Base-by-base conservation (phyloP, 2,888 invertebrate genomes). In the Prosapia bicincta region DNA sequence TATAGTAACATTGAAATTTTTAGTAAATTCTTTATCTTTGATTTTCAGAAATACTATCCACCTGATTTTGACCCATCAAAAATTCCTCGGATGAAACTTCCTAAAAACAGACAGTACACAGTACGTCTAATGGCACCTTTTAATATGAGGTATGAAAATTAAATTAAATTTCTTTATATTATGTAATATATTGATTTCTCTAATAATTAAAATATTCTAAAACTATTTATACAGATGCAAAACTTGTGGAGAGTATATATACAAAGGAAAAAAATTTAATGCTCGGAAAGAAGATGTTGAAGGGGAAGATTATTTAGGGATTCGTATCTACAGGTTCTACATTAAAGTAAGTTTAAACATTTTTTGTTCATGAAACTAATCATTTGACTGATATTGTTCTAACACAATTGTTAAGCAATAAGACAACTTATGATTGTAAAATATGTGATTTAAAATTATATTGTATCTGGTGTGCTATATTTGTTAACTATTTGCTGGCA, bases 41-140 rank as follows among this genome's bases (percentile, higher is more conserved):
- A 32, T 38, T 89, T 90, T 80, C 86, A 98, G 97, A 99, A 99
- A 96, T 99, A 99, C 86, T 99, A 99, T 87, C 99, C 99, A 0
- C 99, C 99, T 84, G 99, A 99, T 88, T 99, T 98, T 85, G 99
- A 99, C 91, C 99, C 99, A 0, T 94, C 97, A 75, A 99, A 99
- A 88, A 98, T 99, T 71, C 99, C 99, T 80, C 96, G 98, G 79
- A 95, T 97, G 90, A 96, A 97, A 90, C 88, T 96, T 84, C 93
- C 96, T 25, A 95, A 95, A 86, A 98, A 98, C 85, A 90, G 98
- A 5, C 98, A 98, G 85, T 99, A 98, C 83, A 98, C 97, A 0
- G 99, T 99, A 43, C 92, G 99, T 81, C 89, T 99, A 80, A 99
- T 99, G 99, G 98, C 99, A 15, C 99, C 99, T 0, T 99, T 98